phyloP scores from a whole-genome alignment of 2,797 vertebrate species.

The Salmo trutta region DNA sequence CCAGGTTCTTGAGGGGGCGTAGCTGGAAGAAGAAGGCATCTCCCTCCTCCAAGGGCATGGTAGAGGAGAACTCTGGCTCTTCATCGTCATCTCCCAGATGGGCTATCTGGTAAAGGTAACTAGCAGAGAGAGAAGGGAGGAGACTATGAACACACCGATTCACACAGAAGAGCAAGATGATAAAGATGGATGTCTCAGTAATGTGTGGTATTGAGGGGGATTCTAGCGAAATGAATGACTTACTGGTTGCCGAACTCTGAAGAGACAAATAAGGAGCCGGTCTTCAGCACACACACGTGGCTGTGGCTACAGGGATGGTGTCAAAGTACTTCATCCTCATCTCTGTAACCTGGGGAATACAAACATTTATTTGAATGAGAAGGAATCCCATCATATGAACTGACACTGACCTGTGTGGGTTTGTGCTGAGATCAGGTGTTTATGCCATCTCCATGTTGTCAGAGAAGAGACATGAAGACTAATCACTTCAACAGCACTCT shows the following conservation, averaged over 20 bases:
- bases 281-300: slow-evolving; percentile 99
- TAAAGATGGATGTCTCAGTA: background rate
- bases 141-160: no score
- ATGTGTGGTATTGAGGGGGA: background rate
- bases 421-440: background rate
- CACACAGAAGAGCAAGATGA: background rate
- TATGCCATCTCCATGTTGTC: background rate
- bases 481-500: background rate
- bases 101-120: slow-evolving; percentile 99
- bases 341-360: slow-evolving; percentile 87
- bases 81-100: slow-evolving; percentile 97
- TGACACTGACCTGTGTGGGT: background rate
- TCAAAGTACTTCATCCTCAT: slow-evolving; percentile 98
- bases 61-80: slow-evolving; percentile 97
- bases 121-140: slow-evolving; percentile 45
- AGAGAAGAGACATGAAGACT: slow-evolving; percentile 19
- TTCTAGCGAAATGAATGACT: slow-evolving; percentile 54
- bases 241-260: slow-evolving; percentile 99
- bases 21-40: slow-evolving; percentile 99
- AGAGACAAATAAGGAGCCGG: slow-evolving; percentile 95
- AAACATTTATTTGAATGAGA: background rate
- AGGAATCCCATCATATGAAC: background rate
- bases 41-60: slow-evolving; percentile 97
- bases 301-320: slow-evolving; percentile 93
- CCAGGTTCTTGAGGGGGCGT: slow-evolving; percentile 94